Evolutionary conservation across 2,113 vertebrate species (phyloP), one percentile per base, ranked within the genome.

Genomic region (Psilopogon haemacephalus): DNA sequence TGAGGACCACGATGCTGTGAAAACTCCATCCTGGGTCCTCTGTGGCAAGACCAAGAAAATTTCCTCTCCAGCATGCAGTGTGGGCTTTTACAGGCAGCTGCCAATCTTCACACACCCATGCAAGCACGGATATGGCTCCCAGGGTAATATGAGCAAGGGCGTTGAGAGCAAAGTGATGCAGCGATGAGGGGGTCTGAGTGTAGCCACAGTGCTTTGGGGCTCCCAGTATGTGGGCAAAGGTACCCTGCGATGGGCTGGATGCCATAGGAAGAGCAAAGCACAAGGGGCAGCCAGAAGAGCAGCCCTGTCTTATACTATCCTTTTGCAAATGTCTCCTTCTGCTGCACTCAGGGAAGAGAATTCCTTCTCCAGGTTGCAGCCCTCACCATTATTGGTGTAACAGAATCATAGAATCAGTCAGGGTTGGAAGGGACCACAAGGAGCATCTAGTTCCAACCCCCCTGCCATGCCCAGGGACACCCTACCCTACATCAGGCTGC

Each of bases 331-430:
- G 21, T 12, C 19, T 75, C 15, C 11, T 30, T 2, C n/a, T 37
- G 37, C 42, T 55, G 11, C 50, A 19, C 33, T 3, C 0, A 0
- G 24, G 21, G 74, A 65, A 60, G 28, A 33, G 55, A 40, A n/a
- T 4, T n/a, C 8, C 73, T 16, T 88, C 24, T 35, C 5, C 55
- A 38, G 48, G 17, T 59, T 94, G n/a, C 88, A 83, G 86, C 12
- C 55, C 59, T 35, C 7, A 2, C 42, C 5, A 1, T 37, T 62
- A 19, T 44, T 37, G 76, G 9, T 80, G n/a, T n/a, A n/a, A n/a
- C n/a, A n/a, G n/a, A n/a, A n/a, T n/a, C n/a, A n/a, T n/a, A n/a
- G n/a, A n/a, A n/a, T n/a, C n/a, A n/a, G n/a, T n/a, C n/a, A n/a
- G n/a, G n/a, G n/a, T n/a, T n/a, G n/a, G n/a, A n/a, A n/a, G n/a